Evolutionary conservation across 2,888 invertebrate species (phyloP), one percentile per base, ranked within the genome.

Genomic region (Gasteruption jaculator): DNA sequence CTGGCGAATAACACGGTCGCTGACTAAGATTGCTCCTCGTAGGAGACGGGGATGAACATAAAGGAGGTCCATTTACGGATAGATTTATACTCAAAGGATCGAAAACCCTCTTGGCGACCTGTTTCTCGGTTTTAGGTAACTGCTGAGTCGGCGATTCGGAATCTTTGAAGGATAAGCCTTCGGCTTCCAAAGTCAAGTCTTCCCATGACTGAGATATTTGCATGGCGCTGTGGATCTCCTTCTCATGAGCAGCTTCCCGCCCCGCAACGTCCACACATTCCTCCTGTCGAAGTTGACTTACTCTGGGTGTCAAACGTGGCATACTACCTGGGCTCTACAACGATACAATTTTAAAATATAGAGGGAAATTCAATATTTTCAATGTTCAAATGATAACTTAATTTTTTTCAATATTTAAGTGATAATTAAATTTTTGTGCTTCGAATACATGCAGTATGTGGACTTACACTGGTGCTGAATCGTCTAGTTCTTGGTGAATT

Each of bases 181-280:
- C 80, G 14, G 72, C 79, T 61, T 86, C 83, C 53, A 89, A 71
- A 5, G 86, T 85, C 22, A 94, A 78, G 72, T 93, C 93, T 71
- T 94, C 94, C 81, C 90, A 93, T 5, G 92, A 92, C 69, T 91
- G 91, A 3, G 93, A 93, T 74, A 95, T 92, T 73, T 91, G 91
- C 80, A 93, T 88, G 48, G 91, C 86, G 56, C 85, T 85, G 70
- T 92, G 91, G 38, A 92, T 80, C 71, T 92, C 91, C 38, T 90
- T 80, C 74, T 95, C 95, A 71, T 92, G 93, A 14, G 90, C 91
- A 43, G 88, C 84, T 73, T 95, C 94, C 42, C 93, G 78, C 60
- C 86, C 86, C 60, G 81, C 80, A 12, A 86, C 78, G 65, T 91
- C 91, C 4, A 88, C 84, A 62, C 89, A 89, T 71, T 88, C 88